These are phyloP conservation scores for Megalopta genalis DNA, from an alignment of 1,140 invertebrate genomes.

Conservation along the genomic window DNA sequence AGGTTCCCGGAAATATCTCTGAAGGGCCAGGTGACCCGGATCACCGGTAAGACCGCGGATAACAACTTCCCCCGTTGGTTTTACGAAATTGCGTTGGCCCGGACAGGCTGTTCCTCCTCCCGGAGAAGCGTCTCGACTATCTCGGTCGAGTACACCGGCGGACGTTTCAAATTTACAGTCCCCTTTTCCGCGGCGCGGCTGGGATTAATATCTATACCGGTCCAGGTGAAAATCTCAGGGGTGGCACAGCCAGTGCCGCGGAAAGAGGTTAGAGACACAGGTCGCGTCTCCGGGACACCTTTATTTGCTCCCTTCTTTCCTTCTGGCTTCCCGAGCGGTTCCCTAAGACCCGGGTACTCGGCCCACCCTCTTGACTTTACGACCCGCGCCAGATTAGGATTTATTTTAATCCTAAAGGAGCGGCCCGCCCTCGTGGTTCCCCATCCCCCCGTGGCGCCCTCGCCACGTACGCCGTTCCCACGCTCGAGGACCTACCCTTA, in stretches of 20 bases:
- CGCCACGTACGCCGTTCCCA: not conserved
- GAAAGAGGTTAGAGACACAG: conserved; percentile 41
- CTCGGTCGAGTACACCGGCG: too few species aligned
- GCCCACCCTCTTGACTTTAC: conserved; percentile 64
- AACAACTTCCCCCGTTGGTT: conserved; percentile 24
- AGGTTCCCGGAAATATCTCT: conserved; percentile 6
- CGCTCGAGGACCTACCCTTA: not conserved
- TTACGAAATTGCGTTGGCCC: conserved; percentile 18
- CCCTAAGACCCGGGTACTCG: conserved; percentile 11
- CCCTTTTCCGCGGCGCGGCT: not conserved
- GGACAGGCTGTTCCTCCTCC: too few species aligned
- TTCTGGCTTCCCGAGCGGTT: conserved; percentile 21
- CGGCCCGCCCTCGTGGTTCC: conserved; percentile 30
- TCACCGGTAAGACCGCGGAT: not conserved
- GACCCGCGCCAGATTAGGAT: conserved; percentile 68
- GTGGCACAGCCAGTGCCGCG: not conserved
- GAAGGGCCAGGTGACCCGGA: not conserved
- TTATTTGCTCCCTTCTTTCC: conserved; percentile 43
- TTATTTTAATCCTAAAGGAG: conserved; percentile 71
- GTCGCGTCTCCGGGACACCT: conserved; percentile 40
- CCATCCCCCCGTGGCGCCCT: not conserved
- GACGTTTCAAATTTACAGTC: conserved; percentile 31
- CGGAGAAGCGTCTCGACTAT: not conserved
- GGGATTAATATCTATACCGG: conserved; percentile 55
- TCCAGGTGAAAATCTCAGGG: conserved; percentile 49